Evolutionary conservation across 2,888 invertebrate species (phyloP).

Genomic region (Ceraclea dissimilis): DNA sequence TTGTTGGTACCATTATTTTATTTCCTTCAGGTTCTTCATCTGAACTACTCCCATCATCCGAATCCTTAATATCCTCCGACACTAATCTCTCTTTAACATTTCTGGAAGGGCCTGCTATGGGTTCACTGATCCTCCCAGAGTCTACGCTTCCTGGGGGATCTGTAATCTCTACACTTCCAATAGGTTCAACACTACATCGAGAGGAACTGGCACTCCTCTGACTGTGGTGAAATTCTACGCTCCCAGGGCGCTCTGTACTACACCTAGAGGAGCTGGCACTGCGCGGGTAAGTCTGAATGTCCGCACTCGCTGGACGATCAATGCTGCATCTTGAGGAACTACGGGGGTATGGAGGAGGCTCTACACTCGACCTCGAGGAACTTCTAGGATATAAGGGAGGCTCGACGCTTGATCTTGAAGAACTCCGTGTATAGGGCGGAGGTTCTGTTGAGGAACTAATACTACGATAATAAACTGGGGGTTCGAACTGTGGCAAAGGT

Average conservation of each 20-base stretch:
- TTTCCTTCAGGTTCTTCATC: constrained; percentile 27
- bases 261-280: background rate
- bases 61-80: background rate
- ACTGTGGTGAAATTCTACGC: background rate
- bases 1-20: constrained; percentile 47
- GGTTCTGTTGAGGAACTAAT: background rate
- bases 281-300: background rate
- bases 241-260: constrained; percentile 2
- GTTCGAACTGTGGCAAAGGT: background rate
- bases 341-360: background rate
- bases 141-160: background rate
- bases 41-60: constrained; percentile 14
- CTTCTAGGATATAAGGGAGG: background rate
- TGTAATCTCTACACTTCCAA: constrained; percentile 27
- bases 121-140: background rate
- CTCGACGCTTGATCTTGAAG: background rate
- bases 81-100: background rate
- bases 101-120: constrained; percentile 23
- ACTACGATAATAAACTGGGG: background rate
- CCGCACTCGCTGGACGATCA: background rate
- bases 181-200: constrained; percentile 36
- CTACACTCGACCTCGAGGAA: constrained; percentile 1
- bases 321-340: constrained; percentile 3
- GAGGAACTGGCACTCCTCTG: constrained; percentile 29
- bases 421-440: background rate